Evolutionary conservation across 2,113 vertebrate species (phyloP), one percentile per base, ranked within the genome.

Genomic region (Fulmarus glacialis): DNA sequence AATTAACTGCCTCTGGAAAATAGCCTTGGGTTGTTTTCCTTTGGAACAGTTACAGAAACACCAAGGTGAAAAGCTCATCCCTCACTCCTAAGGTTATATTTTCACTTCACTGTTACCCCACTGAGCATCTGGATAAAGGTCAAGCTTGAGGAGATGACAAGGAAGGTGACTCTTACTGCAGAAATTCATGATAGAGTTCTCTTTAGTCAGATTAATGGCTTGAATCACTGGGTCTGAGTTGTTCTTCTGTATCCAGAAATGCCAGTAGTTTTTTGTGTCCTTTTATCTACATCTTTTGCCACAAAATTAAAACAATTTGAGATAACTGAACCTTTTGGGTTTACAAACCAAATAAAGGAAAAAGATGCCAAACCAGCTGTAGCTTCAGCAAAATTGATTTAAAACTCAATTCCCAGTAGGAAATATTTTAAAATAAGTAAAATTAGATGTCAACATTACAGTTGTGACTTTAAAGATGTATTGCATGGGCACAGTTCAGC

Each of bases 191-290:
- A 82, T 90, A 72, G 50, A 67, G 50, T 71, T 95, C 59, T 59
- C 34, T 83, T 93, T 87, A 93, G 88, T 66, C 92, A 93, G 89
- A 96, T 93, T 96, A 97, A 92, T 95, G 67, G 32, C 86, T 94
- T 82, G 64, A 84, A 53, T 93, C 72, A 43, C 63, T 74, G 45
- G n/a, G 68, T 97, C 55, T n/a, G 79, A 81, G 75, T 62, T 83
- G 42, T 63, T 38, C 72, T 85, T 82, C 85, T 94, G 59, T 50
- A 85, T 47, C 85, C 40, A 90, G 59, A 93, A 95, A 80, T 52
- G 40, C 55, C 68, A 50, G n/a, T 63, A 70, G 42, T 74, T 90
- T 87, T 59, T 83, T 23, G 3, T 81, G 16, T 77, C 32, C n/a
- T 92, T 73, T 78, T 71, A 34, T 67, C 53, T 81, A 20, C 10